phyloP scores from a whole-genome alignment of 1,140 invertebrate genomes.

The Pogonomyrmex barbatus region DNA sequence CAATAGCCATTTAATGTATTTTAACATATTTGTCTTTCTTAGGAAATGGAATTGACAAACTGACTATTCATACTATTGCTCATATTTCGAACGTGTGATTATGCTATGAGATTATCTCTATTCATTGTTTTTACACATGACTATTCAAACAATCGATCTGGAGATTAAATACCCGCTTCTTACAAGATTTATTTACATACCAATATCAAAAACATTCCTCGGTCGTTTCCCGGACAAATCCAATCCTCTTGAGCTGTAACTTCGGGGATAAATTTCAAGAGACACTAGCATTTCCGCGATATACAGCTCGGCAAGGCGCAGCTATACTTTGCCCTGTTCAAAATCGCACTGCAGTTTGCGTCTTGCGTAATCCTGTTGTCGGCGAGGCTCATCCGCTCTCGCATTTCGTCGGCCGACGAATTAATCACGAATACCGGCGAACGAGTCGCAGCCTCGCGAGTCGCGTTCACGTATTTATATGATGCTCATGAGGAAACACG shows the following conservation, averaged over 20 bases:
- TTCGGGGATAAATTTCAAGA: constrained; percentile 21
- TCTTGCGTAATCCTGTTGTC: constrained; percentile 43
- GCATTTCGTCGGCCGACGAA: constrained; percentile 45
- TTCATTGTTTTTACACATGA: constrained; percentile 61
- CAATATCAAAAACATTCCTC: background rate
- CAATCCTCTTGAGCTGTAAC: background rate
- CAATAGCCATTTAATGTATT: background rate
- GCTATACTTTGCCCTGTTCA: constrained; percentile 7
- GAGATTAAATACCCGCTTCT: constrained; percentile 61
- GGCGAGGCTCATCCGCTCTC: constrained; percentile 19
- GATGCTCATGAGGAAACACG: constrained; percentile 11
- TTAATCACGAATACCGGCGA: constrained; percentile 42
- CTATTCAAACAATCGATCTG: constrained; percentile 63
- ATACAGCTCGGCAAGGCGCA: background rate
- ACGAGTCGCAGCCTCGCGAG: constrained; percentile 5
- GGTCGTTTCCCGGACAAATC: background rate
- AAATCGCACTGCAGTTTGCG: constrained; percentile 41
- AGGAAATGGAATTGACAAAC: constrained; percentile 54
- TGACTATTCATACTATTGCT: constrained; percentile 34
- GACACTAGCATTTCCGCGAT: background rate
- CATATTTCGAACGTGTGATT: constrained; percentile 34
- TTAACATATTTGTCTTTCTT: constrained; percentile 16
- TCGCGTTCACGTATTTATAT: constrained; percentile 21
- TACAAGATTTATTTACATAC: background rate
- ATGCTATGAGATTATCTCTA: constrained; percentile 32